Evolutionary conservation across 1,140 invertebrate genomes (phyloP).

Genomic region (Zaprionus vittiger): DNA sequence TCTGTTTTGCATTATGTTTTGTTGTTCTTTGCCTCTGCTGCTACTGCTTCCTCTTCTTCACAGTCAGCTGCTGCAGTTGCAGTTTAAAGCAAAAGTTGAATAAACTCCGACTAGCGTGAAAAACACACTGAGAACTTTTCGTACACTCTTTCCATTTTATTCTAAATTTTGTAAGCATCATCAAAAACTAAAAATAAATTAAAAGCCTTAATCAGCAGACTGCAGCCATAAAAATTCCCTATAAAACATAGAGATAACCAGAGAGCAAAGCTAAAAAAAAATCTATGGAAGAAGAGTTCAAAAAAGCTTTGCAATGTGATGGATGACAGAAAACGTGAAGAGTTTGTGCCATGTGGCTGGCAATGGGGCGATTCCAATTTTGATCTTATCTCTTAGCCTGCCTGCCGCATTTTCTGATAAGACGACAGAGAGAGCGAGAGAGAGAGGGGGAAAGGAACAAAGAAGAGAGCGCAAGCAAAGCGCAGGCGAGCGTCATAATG

Average conservation of each 20-base stretch:
- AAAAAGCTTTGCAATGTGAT: constrained; percentile 1
- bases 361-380: constrained; percentile 4
- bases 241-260: constrained; percentile 5
- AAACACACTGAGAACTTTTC: neutral
- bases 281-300: neutral
- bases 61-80: constrained; percentile 17
- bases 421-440: neutral
- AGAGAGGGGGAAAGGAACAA: neutral
- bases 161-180: constrained; percentile 20
- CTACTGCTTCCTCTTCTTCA: constrained; percentile 8
- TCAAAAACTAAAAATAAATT: constrained; percentile 43
- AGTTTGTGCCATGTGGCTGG: neutral
- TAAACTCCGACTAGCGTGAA: constrained; percentile 23
- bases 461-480: neutral
- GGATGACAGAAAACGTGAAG: constrained; percentile 6
- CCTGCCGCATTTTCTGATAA: constrained; percentile 30
- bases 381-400: constrained; percentile 26
- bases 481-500: neutral
- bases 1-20: neutral
- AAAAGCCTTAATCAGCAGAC: constrained; percentile 34
- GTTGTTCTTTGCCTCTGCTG: constrained; percentile 6
- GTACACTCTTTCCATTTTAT: neutral
- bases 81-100: constrained; percentile 44
- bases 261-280: neutral
- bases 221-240: constrained; percentile 25